Conservation (phyloP, 1,140 invertebrate species). For the Thaumatotibia leucotreta region DNA sequence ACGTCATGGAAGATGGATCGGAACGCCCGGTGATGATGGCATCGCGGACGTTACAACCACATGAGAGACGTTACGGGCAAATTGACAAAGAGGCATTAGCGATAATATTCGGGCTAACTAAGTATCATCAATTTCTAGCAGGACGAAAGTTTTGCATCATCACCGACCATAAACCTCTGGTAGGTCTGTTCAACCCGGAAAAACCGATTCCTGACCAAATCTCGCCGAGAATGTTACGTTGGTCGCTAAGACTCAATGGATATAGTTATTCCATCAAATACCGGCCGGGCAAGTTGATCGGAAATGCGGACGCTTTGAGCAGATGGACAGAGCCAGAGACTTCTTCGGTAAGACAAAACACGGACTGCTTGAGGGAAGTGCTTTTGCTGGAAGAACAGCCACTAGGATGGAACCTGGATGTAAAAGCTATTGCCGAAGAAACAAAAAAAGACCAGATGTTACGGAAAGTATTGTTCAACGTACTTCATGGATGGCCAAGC, state of each 20-base stretch:
- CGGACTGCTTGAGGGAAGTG: neutral
- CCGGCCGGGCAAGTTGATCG: slow-evolving; percentile 17
- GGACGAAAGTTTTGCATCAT: slow-evolving; percentile 8
- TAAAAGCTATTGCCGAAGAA: neutral
- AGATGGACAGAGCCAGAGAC: slow-evolving; percentile 7
- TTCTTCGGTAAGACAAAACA: neutral
- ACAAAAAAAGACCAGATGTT: slow-evolving; percentile 6
- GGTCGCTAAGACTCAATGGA: slow-evolving; percentile 24
- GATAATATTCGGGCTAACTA: slow-evolving; percentile 50
- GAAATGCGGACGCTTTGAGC: slow-evolving; percentile 12
- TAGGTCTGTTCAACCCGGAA: slow-evolving; percentile 18
- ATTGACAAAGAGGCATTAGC: slow-evolving; percentile 58
- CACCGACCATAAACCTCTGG: slow-evolving; percentile 35
- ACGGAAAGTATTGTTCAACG: slow-evolving; percentile 7
- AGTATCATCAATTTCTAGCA: slow-evolving; percentile 57
- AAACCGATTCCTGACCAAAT: slow-evolving; percentile 20
- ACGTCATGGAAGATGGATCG: slow-evolving; percentile 25
- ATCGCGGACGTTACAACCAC: slow-evolving; percentile 31
- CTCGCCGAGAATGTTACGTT: slow-evolving; percentile 30
- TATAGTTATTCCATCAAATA: slow-evolving; percentile 31
- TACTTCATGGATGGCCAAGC: slow-evolving; percentile 14
- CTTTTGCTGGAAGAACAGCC: slow-evolving; percentile 11
- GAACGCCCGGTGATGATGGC: slow-evolving; percentile 64
- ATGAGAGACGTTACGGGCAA: slow-evolving; percentile 23
- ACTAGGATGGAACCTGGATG: neutral